Conservation (phyloP, 2,888 invertebrate genomes). For the Chymomyza caudatula region DNA sequence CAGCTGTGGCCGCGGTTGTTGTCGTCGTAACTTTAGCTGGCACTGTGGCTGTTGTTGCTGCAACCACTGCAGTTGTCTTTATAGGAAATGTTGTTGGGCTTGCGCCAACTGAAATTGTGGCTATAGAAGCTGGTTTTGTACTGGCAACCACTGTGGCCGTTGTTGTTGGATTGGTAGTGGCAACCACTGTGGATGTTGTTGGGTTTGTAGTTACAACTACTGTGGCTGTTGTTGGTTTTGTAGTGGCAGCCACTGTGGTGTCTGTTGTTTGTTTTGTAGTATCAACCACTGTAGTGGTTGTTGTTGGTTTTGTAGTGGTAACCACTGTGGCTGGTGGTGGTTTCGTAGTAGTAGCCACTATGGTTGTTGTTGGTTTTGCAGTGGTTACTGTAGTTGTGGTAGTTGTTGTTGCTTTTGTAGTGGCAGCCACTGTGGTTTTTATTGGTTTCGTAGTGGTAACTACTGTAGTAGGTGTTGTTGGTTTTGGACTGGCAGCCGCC, state of each 20-base stretch:
- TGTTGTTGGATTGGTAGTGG: conserved; percentile 3
- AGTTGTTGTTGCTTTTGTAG: neutral
- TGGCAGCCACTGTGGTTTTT: neutral
- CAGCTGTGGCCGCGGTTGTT: conserved; percentile 39
- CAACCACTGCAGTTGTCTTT: conserved; percentile 7
- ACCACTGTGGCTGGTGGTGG: neutral
- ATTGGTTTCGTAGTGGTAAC: conserved; percentile 2
- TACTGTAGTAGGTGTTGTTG: conserved; percentile 1
- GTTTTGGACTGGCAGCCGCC: neutral
- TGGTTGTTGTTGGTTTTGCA: neutral
- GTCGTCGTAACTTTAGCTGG: conserved; percentile 27
- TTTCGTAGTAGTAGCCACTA: neutral
- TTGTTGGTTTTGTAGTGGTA: neutral
- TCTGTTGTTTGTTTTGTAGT: conserved; percentile 25
- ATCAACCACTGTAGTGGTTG: conserved; percentile 16
- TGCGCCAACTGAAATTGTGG: too few relatives aligned
- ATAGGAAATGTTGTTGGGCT: too few relatives aligned
- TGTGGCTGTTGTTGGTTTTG: neutral
- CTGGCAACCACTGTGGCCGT: neutral
- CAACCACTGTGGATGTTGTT: neutral
- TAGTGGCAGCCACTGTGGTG: neutral
- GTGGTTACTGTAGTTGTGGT: neutral
- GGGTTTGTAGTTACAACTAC: neutral
- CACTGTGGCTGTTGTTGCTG: conserved; percentile 28
- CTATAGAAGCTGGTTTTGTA: conserved; percentile 9